Conservation (phyloP, 2,113 vertebrate species). For the Ursus arctos region DNA sequence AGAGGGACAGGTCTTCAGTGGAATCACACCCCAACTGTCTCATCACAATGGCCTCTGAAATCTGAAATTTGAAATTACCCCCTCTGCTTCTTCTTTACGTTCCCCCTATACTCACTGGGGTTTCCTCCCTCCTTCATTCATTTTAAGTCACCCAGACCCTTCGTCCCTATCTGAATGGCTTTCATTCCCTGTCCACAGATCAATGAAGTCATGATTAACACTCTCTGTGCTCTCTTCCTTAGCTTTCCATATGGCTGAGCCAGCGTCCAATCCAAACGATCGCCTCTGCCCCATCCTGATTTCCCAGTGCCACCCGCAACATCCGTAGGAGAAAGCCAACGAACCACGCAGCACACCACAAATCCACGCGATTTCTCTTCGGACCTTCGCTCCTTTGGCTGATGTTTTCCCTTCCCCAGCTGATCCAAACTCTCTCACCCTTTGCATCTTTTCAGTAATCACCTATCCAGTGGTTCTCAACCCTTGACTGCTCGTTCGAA, state of each 20-base stretch:
- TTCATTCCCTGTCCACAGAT: not conserved
- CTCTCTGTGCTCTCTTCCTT: not conserved
- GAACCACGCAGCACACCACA: not conserved
- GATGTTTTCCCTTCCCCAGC: not conserved
- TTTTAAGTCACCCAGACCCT: not conserved
- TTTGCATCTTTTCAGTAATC: not conserved
- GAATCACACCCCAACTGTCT: not conserved
- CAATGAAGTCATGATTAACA: not conserved
- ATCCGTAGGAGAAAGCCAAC: not conserved
- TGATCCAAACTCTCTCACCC: not conserved
- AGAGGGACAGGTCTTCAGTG: not conserved
- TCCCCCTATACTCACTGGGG: not conserved
- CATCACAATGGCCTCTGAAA: not conserved
- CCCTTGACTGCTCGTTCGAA: not conserved
- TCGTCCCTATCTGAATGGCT: not conserved
- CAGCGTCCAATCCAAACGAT: not conserved
- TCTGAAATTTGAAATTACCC: not conserved
- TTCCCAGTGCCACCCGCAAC: not conserved
- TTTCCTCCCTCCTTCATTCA: not conserved
- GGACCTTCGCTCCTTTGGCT: not conserved
- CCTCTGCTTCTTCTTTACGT: not conserved
- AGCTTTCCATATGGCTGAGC: not conserved
- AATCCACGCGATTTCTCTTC: not conserved
- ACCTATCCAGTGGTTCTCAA: not conserved
- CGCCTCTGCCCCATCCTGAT: not conserved